Base-by-base conservation (phyloP, 2,888 invertebrate species). In the Chymomyza fuscimana region DNA sequence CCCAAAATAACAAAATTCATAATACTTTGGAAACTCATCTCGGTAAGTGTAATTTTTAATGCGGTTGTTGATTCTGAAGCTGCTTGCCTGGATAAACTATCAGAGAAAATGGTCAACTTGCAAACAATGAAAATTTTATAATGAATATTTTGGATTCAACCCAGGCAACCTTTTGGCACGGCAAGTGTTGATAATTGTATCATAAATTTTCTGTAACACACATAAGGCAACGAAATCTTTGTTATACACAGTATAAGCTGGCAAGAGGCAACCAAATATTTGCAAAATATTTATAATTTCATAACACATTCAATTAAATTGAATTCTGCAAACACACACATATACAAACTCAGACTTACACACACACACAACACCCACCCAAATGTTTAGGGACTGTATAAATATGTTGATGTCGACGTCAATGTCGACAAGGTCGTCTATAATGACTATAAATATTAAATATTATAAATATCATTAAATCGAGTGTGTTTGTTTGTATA, bases 181-280 rank as follows among this genome's bases (percentile, higher is more conserved):
- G 85, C 40, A 40, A 82, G 82, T 82, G 85, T 82, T 84, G 82
- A 79, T 86, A 86, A 86, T 86, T 84, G 87, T 78, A 77, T 79
- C 79, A 84, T 84, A 84, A 87, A 87, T 87, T 78, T 29, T 78
- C 52, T 63, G 59, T 52, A 59, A 67, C 73, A 64, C 59, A 16
- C 32, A 32, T 50, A 2, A 4, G 10, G 5, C 32, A 16, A 29
- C 36, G n/a, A 36, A 54, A 63, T 59, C 22, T 66, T 59, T 40
- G 70, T 58, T 54, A 62, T 68, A 67, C 72, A 69, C 56, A 68
- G 22, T 51, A 66, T 51, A 70, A 67, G 63, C 67, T 73, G 69
- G 67, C 74, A 67, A 75, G 75, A 67, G 40, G 56, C 70, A 65
- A 62, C 69, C 74, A 67, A 69, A 80, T 76, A 74, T 81, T 84